Evolutionary conservation across 2,888 invertebrate species (phyloP), one percentile per base, ranked within the genome.

Genomic region (Erebia palarica): DNA sequence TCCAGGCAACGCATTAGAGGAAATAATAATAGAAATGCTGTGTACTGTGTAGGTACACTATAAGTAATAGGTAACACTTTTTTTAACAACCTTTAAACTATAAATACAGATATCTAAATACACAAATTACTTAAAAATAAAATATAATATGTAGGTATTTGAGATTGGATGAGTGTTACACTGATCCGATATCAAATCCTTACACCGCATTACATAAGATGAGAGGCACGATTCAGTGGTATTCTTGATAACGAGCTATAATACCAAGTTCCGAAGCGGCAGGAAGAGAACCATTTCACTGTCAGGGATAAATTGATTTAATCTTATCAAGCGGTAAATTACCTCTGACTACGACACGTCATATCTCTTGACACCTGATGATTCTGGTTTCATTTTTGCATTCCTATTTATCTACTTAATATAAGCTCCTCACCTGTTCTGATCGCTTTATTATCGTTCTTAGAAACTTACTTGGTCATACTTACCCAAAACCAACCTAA

Each of bases 231-330:
- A 80, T 84, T 87, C 83, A 80, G 82, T 80, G 73, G 83, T 83
- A 84, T 84, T 86, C 85, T 88, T 85, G 82, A 80, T 88, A 89
- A 89, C 88, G 85, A 89, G 84, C 77, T 78, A 74, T 84, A 82
- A 85, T 84, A 84, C 83, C 82, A 81, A 82, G 85, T 84, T 87
- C 84, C 85, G 84, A 84, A 79, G 82, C 75, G 81, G 77, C 89
- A 88, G 92, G 92, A 92, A 90, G 87, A 78, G 78, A 80, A 78
- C 85, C 84, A 89, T 90, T 90, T 85, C 86, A 85, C 81, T 88
- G 89, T 88, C 85, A 86, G 79, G 84, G 87, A 86, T 88, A 86
- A 86, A 90, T 90, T 91, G 90, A 90, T 89, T 88, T 86, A 90
- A 89, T 88, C 87, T 89, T 89, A 91, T 91, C 86, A 88, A 81